Evolutionary conservation across 1,140 invertebrate genomes (phyloP).

Genomic region (Zaprionus camerounensis): DNA sequence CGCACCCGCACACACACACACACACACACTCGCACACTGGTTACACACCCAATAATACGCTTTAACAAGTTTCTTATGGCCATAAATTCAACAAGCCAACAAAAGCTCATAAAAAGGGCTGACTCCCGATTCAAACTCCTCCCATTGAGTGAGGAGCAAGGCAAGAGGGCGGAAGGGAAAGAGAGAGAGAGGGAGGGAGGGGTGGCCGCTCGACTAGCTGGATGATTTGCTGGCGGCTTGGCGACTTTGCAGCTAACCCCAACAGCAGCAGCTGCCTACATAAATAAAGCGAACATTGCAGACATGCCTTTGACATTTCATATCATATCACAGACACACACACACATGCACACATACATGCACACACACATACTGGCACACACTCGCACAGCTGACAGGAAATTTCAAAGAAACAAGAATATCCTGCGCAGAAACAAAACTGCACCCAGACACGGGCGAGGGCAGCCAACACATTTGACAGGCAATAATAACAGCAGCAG

Average conservation of each 20-base stretch:
- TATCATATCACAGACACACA: slow-evolving; percentile 41
- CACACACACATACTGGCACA: slow-evolving; percentile 8
- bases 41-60: slow-evolving; percentile 81
- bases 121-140: slow-evolving; percentile 28
- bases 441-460: slow-evolving; percentile 20
- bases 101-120: slow-evolving; percentile 81
- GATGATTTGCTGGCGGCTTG: slow-evolving; percentile 40
- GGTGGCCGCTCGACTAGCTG: neutral
- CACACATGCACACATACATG: slow-evolving; percentile 4
- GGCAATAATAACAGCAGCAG: slow-evolving; percentile 32
- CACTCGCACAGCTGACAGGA: slow-evolving; percentile 28
- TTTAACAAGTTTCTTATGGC: slow-evolving; percentile 82
- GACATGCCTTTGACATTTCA: slow-evolving; percentile 77
- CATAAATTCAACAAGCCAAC: slow-evolving; percentile 82
- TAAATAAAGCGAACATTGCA: slow-evolving; percentile 68
- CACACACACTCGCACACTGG: slow-evolving; percentile 55
- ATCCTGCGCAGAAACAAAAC: slow-evolving; percentile 40
- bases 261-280: slow-evolving; percentile 59
- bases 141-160: neutral
- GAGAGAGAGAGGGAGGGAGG: slow-evolving; percentile 14
- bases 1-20: slow-evolving; percentile 18
- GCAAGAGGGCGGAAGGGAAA: neutral
- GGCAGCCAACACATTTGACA: slow-evolving; percentile 37
- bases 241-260: slow-evolving; percentile 64
- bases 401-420: slow-evolving; percentile 43